Evolutionary conservation across 23 tunicate genomes (phyloP), one percentile per base, ranked within the genome.

Genomic region (Diplosoma virens): DNA sequence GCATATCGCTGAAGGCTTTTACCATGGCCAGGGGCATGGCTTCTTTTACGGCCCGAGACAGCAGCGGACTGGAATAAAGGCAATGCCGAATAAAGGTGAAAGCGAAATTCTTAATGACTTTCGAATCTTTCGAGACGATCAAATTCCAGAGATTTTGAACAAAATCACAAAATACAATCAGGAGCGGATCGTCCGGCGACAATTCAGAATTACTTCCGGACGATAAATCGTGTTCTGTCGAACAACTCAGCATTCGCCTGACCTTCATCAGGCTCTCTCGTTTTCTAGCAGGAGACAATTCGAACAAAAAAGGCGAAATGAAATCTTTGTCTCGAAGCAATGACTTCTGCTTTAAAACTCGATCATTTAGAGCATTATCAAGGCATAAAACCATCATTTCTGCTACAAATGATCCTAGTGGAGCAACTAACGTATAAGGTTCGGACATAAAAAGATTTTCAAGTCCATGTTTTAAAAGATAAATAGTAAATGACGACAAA

Each of bases 141-240:
- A 33, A 23, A 6, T 76, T 22, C 75, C 82, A 86, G 3, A 86
- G 31, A 20, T 36, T 17, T 4, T 67, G 64, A 0, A 84, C 34
- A 33, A 84, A 84, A 14, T 77, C 78, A 2, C 32, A 36, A 18
- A 84, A 37, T 20, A 86, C 75, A 41, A 52, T 18, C 11, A 71
- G 3, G 32, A 86, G 46, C 26, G 92, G 92, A 30, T 86, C 73
- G 34, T 63, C 56, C 27, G 79, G 37, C 0, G 92, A 50, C 37
- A 92, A 37, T 16, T 77, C 81, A 20, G 84, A 66, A 41, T 32
- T 76, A 31, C 56, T 79, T 0, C 33, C 73, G 47, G 86, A 31
- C 0, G 90, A 58, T 3, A 92, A 71, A 36, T 92, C 97, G 46
- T 92, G 97, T 33, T 92, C 97, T 6, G 97, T 87, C 1, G 92